Evolutionary conservation across 2,888 invertebrate species (phyloP).

Genomic region (Anarsia innoxiella): DNA sequence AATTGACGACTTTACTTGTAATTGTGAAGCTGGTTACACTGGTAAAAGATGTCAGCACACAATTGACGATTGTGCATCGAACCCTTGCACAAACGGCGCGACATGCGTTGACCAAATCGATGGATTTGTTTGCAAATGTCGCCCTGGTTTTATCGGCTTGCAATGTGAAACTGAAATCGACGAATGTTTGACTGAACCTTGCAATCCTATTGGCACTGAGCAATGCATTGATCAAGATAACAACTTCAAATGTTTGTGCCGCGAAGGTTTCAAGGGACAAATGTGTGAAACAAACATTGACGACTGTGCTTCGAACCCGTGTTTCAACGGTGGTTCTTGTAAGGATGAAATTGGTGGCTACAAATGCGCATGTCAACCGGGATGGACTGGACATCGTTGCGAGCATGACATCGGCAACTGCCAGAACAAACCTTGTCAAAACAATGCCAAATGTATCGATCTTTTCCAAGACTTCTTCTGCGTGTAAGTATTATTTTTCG

Average conservation of each 20-base stretch:
- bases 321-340: slow-evolving; percentile 92
- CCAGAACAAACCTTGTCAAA: slow-evolving; percentile 90
- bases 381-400: slow-evolving; percentile 91
- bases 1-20: slow-evolving; percentile 88
- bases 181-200: slow-evolving; percentile 93
- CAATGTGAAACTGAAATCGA: slow-evolving; percentile 96
- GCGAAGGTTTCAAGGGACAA: slow-evolving; percentile 89
- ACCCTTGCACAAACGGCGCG: slow-evolving; percentile 95
- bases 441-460: slow-evolving; percentile 93
- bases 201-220: slow-evolving; percentile 92
- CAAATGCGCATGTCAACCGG: slow-evolving; percentile 86
- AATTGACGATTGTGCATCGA: slow-evolving; percentile 91
- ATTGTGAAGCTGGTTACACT: slow-evolving; percentile 95
- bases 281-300: slow-evolving; percentile 91
- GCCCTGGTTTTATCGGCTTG: slow-evolving; percentile 93
- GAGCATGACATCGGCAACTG: slow-evolving; percentile 93
- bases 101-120: slow-evolving; percentile 91
- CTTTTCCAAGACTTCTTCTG: slow-evolving; percentile 94
- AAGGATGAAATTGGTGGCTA: slow-evolving; percentile 89
- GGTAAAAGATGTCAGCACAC: slow-evolving; percentile 95
- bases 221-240: slow-evolving; percentile 92
- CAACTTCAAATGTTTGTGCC: slow-evolving; percentile 90
- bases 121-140: slow-evolving; percentile 93
- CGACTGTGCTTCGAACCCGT: slow-evolving; percentile 90
- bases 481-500: slow-evolving; percentile 78